Conservation (phyloP, 2,797 vertebrate species). For the Leuciscus waleckii region DNA sequence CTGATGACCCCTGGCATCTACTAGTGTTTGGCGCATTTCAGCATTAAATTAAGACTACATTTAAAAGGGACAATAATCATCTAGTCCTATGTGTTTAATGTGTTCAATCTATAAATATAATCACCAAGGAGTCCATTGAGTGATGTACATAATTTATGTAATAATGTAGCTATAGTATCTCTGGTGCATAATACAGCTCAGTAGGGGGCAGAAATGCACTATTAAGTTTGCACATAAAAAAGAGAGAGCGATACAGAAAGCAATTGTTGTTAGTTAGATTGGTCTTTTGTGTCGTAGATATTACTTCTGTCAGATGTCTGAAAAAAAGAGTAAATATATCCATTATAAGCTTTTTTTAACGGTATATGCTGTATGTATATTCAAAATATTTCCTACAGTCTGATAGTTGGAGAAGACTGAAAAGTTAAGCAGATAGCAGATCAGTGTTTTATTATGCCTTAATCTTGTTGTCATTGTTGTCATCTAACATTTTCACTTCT, state of each 20-base stretch:
- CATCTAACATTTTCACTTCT: constrained; percentile 25
- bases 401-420: neutral
- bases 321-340: neutral
- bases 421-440: neutral
- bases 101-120: too few relatives aligned
- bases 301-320: neutral
- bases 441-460: constrained; percentile 10
- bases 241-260: neutral
- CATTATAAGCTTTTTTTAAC: neutral
- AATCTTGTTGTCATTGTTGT: constrained; percentile 7
- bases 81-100: too few relatives aligned
- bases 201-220: constrained; percentile 3
- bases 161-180: neutral
- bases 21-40: neutral
- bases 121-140: neutral
- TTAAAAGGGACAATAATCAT: too few relatives aligned
- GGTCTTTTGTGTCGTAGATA: neutral
- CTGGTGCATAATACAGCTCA: neutral
- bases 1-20: neutral
- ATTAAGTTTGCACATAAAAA: neutral
- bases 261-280: neutral
- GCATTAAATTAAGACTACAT: neutral
- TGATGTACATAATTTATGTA: neutral
- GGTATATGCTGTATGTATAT: neutral
- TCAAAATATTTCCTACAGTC: neutral